A percentile compares a stretch with the other conserved stretches of the same genome.
phyloP scores from a whole-genome alignment of 2,113 vertebrate species.

The Cryptotis parvus region DNA sequence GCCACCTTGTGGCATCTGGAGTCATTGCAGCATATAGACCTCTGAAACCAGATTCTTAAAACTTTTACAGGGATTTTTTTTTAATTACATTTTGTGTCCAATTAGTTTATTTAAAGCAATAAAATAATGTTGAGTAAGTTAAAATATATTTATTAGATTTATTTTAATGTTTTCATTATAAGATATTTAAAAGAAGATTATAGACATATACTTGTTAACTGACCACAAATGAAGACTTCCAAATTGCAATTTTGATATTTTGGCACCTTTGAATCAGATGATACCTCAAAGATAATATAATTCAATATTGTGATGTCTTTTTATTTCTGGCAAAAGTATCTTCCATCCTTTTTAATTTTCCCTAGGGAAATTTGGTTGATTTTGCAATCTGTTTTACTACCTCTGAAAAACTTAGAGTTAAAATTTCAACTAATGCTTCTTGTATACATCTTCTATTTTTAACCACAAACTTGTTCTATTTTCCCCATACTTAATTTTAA shows the following conservation, averaged over 20 bases:
- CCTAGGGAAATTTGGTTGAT: neutral
- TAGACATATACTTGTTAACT: conserved; percentile 42
- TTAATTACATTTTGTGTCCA: neutral
- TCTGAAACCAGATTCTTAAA: neutral
- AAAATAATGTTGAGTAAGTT: neutral
- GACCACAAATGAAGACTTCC: conserved; percentile 16
- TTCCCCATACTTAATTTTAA: conserved; percentile 20
- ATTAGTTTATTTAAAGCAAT: conserved; percentile 19
- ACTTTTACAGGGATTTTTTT: neutral
- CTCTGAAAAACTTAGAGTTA: conserved; percentile 1
- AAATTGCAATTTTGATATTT: conserved; percentile 1
- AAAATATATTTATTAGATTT: neutral
- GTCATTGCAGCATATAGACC: conserved; percentile 69
- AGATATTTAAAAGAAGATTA: too few relatives aligned
- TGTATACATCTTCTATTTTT: neutral
- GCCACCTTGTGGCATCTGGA: conserved; percentile 84
- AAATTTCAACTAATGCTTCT: neutral
- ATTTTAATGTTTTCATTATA: neutral
- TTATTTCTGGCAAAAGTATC: neutral
- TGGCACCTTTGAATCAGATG: neutral
- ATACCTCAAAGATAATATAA: neutral
- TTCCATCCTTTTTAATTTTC: neutral
- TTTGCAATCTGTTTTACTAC: neutral
- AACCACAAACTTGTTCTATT: neutral
- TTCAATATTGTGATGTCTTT: neutral